Evolutionary conservation across 2,888 invertebrate genomes (phyloP).

Genomic region (Azorinus chamasolen): DNA sequence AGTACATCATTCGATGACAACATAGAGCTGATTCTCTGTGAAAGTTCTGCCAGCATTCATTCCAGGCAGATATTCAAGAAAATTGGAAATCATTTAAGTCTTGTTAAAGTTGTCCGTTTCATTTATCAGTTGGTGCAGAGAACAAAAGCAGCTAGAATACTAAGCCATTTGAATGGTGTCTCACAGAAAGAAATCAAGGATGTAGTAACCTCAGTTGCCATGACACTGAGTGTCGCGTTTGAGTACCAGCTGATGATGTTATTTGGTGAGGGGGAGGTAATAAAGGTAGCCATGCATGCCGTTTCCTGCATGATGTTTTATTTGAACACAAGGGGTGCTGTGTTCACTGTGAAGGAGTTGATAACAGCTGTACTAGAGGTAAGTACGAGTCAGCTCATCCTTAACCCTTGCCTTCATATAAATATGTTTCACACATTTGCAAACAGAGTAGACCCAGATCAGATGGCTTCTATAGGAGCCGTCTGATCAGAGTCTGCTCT

Average conservation of each 20-base stretch:
- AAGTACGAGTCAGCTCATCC: no score
- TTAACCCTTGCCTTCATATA: no score
- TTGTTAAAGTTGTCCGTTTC: conserved; percentile 40
- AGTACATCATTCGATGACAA: conserved; percentile 60
- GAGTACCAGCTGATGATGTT: conserved; percentile 69
- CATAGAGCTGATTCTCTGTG: conserved; percentile 62
- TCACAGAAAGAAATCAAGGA: conserved; percentile 46
- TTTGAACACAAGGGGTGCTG: conserved; percentile 53
- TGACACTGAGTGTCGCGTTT: conserved; percentile 59
- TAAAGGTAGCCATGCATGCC: conserved; percentile 59
- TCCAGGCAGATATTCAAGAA: conserved; percentile 36
- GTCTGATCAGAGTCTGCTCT: no score
- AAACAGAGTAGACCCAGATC: no score
- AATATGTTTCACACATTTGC: no score
- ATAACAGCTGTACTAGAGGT: conserved; percentile 68
- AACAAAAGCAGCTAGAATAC: conserved; percentile 59
- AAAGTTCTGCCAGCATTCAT: conserved; percentile 30
- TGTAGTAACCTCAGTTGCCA: conserved; percentile 48
- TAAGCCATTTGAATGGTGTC: conserved; percentile 57
- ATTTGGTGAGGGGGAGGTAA: conserved; percentile 53
- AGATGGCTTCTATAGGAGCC: no score
- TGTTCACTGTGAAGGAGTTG: conserved; percentile 45
- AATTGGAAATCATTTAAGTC: conserved; percentile 40
- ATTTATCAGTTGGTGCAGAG: conserved; percentile 56
- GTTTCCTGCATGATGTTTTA: conserved; percentile 61